phyloP scores from a whole-genome alignment of 2,113 vertebrate species.

The Puntigrus tetrazona region DNA sequence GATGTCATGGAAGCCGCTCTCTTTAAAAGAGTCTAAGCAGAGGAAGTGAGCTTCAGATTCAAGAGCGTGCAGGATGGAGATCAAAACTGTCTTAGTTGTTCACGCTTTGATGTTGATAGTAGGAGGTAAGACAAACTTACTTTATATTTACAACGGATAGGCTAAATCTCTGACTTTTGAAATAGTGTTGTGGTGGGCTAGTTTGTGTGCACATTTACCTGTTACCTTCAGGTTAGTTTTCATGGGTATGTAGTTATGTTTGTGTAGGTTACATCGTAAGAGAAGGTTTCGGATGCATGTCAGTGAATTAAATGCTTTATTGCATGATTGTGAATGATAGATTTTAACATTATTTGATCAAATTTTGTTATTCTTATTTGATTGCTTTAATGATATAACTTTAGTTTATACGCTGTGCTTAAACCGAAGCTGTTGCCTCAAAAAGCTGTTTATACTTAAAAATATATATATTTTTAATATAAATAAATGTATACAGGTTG shows the following conservation, averaged over 20 bases:
- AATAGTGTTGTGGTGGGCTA: background rate
- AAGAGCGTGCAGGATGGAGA: slow-evolving; percentile 53
- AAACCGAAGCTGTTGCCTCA: background rate
- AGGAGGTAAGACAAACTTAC: slow-evolving; percentile 64
- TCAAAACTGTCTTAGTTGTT: slow-evolving; percentile 62
- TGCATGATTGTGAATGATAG: background rate
- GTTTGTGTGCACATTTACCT: background rate
- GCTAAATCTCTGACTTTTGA: slow-evolving; percentile 15
- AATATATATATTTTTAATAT: no score
- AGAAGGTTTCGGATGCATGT: background rate
- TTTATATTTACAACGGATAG: background rate
- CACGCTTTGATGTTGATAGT: slow-evolving; percentile 58
- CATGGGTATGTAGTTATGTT: background rate
- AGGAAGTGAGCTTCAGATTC: slow-evolving; percentile 67
- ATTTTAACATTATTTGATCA: background rate
- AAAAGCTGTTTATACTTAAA: background rate
- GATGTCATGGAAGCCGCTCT: slow-evolving; percentile 73
- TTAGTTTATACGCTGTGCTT: background rate
- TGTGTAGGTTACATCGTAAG: background rate
- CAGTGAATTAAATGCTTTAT: background rate
- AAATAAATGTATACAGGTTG: background rate
- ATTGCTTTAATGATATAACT: background rate
- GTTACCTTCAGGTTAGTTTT: background rate
- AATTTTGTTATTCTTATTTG: background rate
- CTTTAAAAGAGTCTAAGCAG: slow-evolving; percentile 58